Base-by-base conservation (phyloP, 2,888 invertebrate genomes). In the Cantharis lateralis region DNA sequence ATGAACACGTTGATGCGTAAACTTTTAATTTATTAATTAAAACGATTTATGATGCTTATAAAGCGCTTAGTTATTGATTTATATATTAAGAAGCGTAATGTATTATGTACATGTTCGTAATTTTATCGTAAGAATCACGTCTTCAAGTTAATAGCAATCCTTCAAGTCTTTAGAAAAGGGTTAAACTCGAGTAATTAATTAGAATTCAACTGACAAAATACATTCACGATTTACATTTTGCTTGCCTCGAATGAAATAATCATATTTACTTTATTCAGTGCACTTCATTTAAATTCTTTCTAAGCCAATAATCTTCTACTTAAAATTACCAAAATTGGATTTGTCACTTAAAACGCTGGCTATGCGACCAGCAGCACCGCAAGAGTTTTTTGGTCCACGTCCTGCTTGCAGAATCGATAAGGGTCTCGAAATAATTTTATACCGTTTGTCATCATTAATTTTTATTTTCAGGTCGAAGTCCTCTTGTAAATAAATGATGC, bases 161-260 rank as follows among this genome's bases (percentile, higher is more conserved):
- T 48, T 48, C 48, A 66, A 66, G 16, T 66, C 13, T 66, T 18
- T n/a, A 66, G 20, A 16, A 66, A 66, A 20, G 64, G 24, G 16
- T 66, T 66, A 20, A 66, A 20, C 13, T n/a, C 28, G 68, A 73
- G 73, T 73, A 68, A 69, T 69, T 62, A 73, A 69, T 73, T 73
- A 68, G 69, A 68, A 73, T 69, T 32, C 69, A 68, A 62, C 62
- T 5, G 68, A 26, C 62, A 3, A n/a, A 69, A 61, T 63, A 68
- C 62, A 73, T 73, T 68, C 73, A 73, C 15, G 10, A 64, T 66
- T 72, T 32, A 48, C 20, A 66, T 72, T 48, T 48, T 48, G n/a
- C 48, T 61, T 28, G n/a, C 66, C 61, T 69, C 20, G 18, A 72
- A 32, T 18, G 64, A 68, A 72, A 66, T 68, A 68, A 72, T 61